A percentile compares a stretch with the other conserved stretches of the same genome.
Conservation (phyloP, 2,113 vertebrate genomes). For the Orientallactaga bullata region DNA sequence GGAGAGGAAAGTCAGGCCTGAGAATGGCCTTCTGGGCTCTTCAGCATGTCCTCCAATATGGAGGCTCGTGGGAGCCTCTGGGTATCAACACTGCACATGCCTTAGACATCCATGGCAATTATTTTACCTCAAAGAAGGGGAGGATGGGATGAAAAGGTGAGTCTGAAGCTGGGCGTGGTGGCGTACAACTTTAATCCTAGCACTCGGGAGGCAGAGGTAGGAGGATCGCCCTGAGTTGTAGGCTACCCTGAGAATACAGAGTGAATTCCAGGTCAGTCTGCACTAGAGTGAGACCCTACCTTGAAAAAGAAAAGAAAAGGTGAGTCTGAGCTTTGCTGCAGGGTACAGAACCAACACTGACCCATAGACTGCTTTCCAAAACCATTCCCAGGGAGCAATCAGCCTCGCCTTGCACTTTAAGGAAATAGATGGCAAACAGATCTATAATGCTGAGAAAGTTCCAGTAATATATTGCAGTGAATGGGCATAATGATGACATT, state of each 20-base stretch:
- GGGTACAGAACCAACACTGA: not conserved
- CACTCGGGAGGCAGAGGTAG: too few species aligned
- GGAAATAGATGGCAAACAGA: not conserved
- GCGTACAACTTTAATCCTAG: too few species aligned
- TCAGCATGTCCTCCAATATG: too few species aligned
- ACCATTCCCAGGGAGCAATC: not conserved
- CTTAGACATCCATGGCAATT: not conserved
- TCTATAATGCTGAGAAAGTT: not conserved
- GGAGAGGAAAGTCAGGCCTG: not conserved
- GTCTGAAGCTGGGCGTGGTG: too few species aligned
- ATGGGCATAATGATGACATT: not conserved
- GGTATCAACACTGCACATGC: not conserved
- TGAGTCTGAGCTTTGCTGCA: too few species aligned
- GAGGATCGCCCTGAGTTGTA: too few species aligned
- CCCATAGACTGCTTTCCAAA: not conserved
- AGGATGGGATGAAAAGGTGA: not conserved
- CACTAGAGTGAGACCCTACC: too few species aligned
- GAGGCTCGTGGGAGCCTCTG: not conserved
- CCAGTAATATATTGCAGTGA: not conserved
- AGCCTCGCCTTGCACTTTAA: not conserved
- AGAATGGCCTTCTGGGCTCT: not conserved
- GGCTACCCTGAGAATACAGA: too few species aligned
- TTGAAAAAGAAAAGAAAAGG: too few species aligned
- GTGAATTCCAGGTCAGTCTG: too few species aligned
- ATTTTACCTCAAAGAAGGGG: not conserved